A percentile compares a stretch with the other conserved stretches of the same genome.
phyloP scores from a whole-genome alignment of 2,888 invertebrate genomes.

The Mythimna albipuncta region DNA sequence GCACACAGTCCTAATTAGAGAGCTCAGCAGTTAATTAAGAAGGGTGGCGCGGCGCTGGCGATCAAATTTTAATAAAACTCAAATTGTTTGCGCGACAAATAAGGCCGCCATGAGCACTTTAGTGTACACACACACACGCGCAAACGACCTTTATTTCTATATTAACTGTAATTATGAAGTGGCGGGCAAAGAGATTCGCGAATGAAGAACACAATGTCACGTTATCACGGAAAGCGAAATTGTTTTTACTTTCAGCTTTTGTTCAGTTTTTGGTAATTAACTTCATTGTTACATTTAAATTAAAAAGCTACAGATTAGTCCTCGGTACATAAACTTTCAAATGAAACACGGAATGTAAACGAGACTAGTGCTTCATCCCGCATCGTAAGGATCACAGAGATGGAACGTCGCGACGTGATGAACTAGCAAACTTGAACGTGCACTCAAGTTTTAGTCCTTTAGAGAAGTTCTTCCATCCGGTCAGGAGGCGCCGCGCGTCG shows the following conservation, averaged over 20 bases:
- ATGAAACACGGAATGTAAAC: conserved; percentile 26
- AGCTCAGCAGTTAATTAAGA: conserved; percentile 64
- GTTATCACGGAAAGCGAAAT: conserved; percentile 44
- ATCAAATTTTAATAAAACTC: conserved; percentile 66
- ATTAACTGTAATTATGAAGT: conserved; percentile 47
- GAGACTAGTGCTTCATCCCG: conserved; percentile 15
- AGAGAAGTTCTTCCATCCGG: conserved; percentile 28
- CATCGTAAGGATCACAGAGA: conserved; percentile 30
- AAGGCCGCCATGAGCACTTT: conserved; percentile 43
- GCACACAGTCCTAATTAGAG: conserved; percentile 62
- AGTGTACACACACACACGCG: conserved; percentile 35
- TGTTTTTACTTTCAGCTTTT: conserved; percentile 56
- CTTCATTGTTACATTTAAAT: conserved; percentile 52
- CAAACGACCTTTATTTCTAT: conserved; percentile 34
- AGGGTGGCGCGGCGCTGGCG: conserved; percentile 46
- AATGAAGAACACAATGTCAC: conserved; percentile 57
- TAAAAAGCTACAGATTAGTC: conserved; percentile 48
- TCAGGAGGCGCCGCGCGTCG: conserved; percentile 5
- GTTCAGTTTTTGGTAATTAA: conserved; percentile 50
- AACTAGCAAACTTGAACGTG: conserved; percentile 38
- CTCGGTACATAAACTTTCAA: conserved; percentile 25
- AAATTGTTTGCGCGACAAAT: conserved; percentile 60
- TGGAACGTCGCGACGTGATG: conserved; percentile 20
- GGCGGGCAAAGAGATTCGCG: conserved; percentile 48
- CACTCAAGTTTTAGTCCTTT: conserved; percentile 38